Base-by-base conservation (phyloP, 1,140 invertebrate genomes). In the Monomorium pharaonis region DNA sequence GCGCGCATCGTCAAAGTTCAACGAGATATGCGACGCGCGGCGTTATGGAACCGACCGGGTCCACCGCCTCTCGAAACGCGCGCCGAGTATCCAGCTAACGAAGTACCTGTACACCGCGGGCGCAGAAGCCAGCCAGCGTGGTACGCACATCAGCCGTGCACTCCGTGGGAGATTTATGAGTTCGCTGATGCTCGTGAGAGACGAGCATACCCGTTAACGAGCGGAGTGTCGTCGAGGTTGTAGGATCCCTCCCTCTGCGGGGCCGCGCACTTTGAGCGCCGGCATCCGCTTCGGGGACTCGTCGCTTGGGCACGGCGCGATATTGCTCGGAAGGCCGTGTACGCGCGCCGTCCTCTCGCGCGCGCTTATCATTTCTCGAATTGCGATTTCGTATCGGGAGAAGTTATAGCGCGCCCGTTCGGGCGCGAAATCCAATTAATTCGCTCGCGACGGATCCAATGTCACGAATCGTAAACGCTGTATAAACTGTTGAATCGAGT, bases 161-260 rank as follows among this genome's bases (percentile, higher is more conserved):
- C 51, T 33, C 18, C 42, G 42, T 58, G 21, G 37, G 42, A 58
- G 78, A 83, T 74, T 83, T 83, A 83, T 72, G 51, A 72, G 51
- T 74, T 72, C 44, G 51, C 51, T 12, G 12, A 54, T 70, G 49
- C 62, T 69, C 51, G 3, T 21, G 27, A 83, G 78, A 74, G 51
- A 83, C 65, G 37, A 70, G 14, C 49, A 56, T 44, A 16, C 24
- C 12, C 24, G 51, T 74, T 81, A 72, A 81, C 78, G 65, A 81
- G 78, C 78, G 24, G 7, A 83, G 67, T 74, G 67, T 83, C 78
- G 51, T 74, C 78, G 37, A 24, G 37, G 7, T 54, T 58, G 76
- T n/a, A 24, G 47, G 2, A 24, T 14, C 47, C 21, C 21, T 14
- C 18, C n/a, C 5, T 80, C 18, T 14, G 30, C 10, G 67, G 74